Evolutionary conservation across 2,888 invertebrate species (phyloP).

Genomic region (Agriopis marginaria): DNA sequence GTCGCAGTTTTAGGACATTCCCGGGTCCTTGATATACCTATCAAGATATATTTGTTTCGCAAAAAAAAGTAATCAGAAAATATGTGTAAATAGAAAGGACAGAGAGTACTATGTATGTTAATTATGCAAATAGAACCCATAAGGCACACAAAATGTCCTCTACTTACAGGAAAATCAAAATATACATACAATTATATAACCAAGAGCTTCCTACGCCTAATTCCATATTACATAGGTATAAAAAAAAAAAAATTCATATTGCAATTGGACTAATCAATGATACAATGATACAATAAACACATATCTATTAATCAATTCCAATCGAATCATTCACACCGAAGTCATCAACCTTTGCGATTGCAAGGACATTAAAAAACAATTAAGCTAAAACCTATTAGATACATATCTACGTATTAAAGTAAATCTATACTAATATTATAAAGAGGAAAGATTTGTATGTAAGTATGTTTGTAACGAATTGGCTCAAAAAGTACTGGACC

Average conservation of each 20-base stretch:
- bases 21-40: too few species aligned
- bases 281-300: conserved; percentile 13
- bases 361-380: conserved; percentile 36
- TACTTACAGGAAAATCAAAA: too few species aligned
- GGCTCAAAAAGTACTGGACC: too few species aligned
- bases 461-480: too few species aligned
- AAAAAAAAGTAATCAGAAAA: too few species aligned
- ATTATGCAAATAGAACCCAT: neutral
- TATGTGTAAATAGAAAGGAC: neutral
- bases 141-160: too few species aligned
- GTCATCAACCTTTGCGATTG: conserved; percentile 30
- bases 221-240: neutral
- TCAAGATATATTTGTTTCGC: too few species aligned
- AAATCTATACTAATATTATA: too few species aligned
- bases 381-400: conserved; percentile 19
- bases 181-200: neutral
- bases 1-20: too few species aligned
- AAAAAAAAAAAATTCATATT: conserved; percentile 10
- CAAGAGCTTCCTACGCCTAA: neutral
- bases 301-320: conserved; percentile 30
- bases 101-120: neutral
- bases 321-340: conserved; percentile 31
- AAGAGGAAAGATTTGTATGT: too few species aligned
- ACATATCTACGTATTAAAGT: neutral
- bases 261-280: conserved; percentile 23